Evolutionary conservation across 2,113 vertebrate genomes (phyloP).

Genomic region (Amphiprion ocellaris): DNA sequence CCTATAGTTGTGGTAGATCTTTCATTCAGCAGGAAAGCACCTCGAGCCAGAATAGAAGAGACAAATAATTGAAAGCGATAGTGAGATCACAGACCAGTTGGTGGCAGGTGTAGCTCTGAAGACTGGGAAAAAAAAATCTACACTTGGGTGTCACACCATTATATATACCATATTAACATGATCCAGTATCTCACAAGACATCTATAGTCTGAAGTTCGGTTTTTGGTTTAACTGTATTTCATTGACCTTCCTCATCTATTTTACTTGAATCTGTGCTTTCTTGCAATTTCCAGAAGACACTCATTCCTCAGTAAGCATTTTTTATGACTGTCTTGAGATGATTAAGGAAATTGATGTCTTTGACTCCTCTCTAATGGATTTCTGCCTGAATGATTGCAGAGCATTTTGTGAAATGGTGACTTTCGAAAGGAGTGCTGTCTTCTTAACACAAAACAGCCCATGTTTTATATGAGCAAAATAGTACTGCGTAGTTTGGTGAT

Average conservation of each 20-base stretch:
- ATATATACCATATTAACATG: too few species aligned
- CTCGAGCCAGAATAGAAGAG: too few species aligned
- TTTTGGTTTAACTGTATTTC: constrained; percentile 7
- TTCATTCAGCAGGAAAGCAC: not conserved
- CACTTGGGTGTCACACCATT: not conserved
- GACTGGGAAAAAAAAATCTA: constrained; percentile 1
- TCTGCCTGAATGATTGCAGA: not conserved
- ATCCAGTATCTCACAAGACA: too few species aligned
- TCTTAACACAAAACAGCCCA: not conserved
- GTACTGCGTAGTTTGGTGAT: not conserved
- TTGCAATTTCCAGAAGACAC: not conserved
- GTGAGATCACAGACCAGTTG: not conserved
- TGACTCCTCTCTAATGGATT: constrained; percentile 5
- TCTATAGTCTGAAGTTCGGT: not conserved
- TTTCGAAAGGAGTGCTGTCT: not conserved
- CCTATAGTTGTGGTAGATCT: constrained; percentile 12
- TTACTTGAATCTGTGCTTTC: constrained; percentile 13
- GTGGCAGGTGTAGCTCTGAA: not conserved
- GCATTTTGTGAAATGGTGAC: constrained; percentile 1
- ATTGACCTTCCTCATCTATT: not conserved
- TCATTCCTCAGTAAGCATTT: not conserved
- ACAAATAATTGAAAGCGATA: too few species aligned
- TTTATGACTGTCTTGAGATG: constrained; percentile 8
- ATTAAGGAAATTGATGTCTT: not conserved
- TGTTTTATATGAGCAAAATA: too few species aligned